Percentiles rank a stretch among this genome's conserved stretches.
These are phyloP conservation scores for Proterorhinus semilunaris DNA, from an alignment of 2,113 vertebrate species.

Conservation along the genomic window DNA sequence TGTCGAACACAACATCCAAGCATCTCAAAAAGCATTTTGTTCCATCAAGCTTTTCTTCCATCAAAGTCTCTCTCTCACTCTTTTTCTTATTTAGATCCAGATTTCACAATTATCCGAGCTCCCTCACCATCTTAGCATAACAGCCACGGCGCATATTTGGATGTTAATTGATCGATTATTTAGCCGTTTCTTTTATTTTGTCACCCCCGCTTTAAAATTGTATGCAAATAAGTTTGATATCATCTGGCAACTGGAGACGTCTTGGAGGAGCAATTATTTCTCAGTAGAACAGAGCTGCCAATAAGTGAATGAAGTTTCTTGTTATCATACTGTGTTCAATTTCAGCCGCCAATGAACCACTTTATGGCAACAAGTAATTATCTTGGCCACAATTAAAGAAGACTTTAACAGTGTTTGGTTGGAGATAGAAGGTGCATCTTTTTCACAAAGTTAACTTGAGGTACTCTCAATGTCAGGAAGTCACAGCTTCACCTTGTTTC, in stretches of 20 bases:
- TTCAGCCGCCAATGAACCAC: constrained; percentile 1
- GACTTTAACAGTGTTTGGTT: not conserved
- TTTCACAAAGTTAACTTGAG: not conserved
- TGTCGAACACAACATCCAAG: not conserved
- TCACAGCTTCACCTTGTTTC: constrained; percentile 9
- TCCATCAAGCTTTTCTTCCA: not conserved
- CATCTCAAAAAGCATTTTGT: not conserved
- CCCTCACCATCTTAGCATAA: not conserved
- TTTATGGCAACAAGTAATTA: not conserved
- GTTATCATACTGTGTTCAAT: constrained; percentile 20
- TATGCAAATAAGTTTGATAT: constrained; percentile 19
- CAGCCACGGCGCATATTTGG: not conserved
- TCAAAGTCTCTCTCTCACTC: not conserved
- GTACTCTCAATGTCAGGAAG: not conserved
- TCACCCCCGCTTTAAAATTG: constrained; percentile 10
- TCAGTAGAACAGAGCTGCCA: constrained; percentile 12
- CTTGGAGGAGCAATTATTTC: constrained; percentile 29
- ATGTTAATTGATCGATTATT: constrained; percentile 10
- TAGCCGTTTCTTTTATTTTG: constrained; percentile 7
- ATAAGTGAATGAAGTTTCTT: constrained; percentile 15
- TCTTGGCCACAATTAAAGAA: constrained; percentile 6
- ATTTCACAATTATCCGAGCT: not conserved
- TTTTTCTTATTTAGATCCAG: not conserved
- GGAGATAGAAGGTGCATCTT: not conserved
- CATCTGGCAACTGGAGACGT: constrained; percentile 19